phyloP scores from a whole-genome alignment of 1,140 invertebrate genomes.

The Acromyrmex heyeri region DNA sequence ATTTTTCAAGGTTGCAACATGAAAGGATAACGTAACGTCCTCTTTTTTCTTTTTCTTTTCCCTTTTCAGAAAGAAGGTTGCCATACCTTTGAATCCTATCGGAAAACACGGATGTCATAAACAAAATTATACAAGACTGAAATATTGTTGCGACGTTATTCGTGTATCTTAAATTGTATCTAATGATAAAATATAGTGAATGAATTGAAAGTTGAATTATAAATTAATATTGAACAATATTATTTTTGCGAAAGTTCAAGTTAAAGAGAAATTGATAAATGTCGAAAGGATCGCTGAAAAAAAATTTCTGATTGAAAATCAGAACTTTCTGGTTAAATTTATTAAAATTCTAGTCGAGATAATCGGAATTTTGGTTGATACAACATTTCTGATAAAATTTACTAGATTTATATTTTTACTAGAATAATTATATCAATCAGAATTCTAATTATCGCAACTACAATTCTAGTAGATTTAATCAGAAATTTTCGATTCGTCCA shows the following conservation, averaged over 20 bases:
- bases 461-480: too few relatives aligned
- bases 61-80: slow-evolving; percentile 7
- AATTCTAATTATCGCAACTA: too few relatives aligned
- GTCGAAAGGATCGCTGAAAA: neutral
- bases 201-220: too few relatives aligned
- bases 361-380: too few relatives aligned
- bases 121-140: neutral
- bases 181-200: neutral
- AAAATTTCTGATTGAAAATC: too few relatives aligned
- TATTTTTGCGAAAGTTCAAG: neutral
- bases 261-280: neutral
- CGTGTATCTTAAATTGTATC: neutral
- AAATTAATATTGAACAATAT: neutral
- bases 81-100: slow-evolving; percentile 6
- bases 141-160: neutral
- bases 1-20: slow-evolving; percentile 59
- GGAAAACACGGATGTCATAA: slow-evolving; percentile 23
- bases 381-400: too few relatives aligned
- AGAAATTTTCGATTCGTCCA: too few relatives aligned
- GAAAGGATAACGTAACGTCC: neutral
- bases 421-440: too few relatives aligned
- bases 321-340: too few relatives aligned
- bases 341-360: too few relatives aligned
- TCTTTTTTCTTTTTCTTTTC: neutral
- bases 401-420: too few relatives aligned